Evolutionary conservation across 2,888 invertebrate species (phyloP).

Genomic region (Amiota mariae): DNA sequence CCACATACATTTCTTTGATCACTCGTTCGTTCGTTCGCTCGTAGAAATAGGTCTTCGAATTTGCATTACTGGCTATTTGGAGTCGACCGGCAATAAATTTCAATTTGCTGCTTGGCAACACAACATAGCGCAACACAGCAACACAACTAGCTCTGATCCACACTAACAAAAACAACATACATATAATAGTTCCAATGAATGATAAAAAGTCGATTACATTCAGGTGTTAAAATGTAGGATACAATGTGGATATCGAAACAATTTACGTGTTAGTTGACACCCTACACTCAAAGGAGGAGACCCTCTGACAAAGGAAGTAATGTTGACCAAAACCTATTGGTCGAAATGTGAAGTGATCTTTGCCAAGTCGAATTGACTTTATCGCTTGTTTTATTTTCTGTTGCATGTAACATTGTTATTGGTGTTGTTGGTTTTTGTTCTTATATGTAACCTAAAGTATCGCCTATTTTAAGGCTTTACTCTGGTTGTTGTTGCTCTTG

Average conservation of each 20-base stretch:
- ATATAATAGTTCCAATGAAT: slow-evolving; percentile 46
- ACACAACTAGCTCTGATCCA: slow-evolving; percentile 26
- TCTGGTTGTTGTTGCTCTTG: slow-evolving; percentile 32
- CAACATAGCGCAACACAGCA: slow-evolving; percentile 35
- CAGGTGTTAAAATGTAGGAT: slow-evolving; percentile 67
- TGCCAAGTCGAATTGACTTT: slow-evolving; percentile 14
- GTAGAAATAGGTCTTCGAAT: slow-evolving; percentile 45
- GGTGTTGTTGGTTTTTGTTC: slow-evolving; percentile 47
- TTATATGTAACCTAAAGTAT: slow-evolving; percentile 31
- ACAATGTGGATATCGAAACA: slow-evolving; percentile 47
- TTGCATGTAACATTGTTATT: slow-evolving; percentile 41
- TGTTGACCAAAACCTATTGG: slow-evolving; percentile 31
- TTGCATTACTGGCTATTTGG: slow-evolving; percentile 51
- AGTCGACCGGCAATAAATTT: slow-evolving; percentile 70
- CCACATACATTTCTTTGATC: slow-evolving; percentile 1
- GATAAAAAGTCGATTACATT: slow-evolving; percentile 70
- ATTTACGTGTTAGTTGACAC: slow-evolving; percentile 60
- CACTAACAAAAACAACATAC: slow-evolving; percentile 51
- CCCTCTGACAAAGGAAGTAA: slow-evolving; percentile 11
- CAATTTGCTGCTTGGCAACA: slow-evolving; percentile 65
- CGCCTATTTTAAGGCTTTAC: slow-evolving; percentile 39
- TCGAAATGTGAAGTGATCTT: background rate
- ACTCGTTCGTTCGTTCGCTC: slow-evolving; percentile 20
- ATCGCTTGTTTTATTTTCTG: background rate
- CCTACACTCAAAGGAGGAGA: slow-evolving; percentile 42